phyloP scores from a whole-genome alignment of 2,113 vertebrate genomes.

The Neotragus pygmaeus region DNA sequence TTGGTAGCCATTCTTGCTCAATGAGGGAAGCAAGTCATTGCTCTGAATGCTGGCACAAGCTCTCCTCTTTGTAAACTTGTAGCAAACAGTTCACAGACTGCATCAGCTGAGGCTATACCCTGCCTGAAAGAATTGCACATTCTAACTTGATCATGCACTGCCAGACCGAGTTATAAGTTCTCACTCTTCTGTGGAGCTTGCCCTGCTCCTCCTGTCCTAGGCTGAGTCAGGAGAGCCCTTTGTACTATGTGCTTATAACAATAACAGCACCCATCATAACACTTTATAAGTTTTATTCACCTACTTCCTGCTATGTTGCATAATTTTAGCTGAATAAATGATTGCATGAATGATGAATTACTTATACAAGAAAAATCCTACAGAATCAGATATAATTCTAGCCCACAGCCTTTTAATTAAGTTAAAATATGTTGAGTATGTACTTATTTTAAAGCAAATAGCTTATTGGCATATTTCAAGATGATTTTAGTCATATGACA shows the following conservation, averaged over 20 bases:
- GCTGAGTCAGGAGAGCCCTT: not conserved
- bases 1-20: not conserved
- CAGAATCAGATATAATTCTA: not conserved
- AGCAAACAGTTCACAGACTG: not conserved
- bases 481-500: constrained; percentile 47
- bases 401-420: constrained; percentile 5
- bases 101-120: not conserved
- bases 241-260: not conserved
- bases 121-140: not conserved
- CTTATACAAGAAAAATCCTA: not conserved
- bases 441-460: constrained; percentile 37
- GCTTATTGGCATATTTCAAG: constrained; percentile 12
- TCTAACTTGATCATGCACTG: not conserved
- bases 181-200: not conserved
- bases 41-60: not conserved
- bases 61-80: not conserved
- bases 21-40: not conserved
- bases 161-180: not conserved
- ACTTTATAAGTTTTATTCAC: not conserved
- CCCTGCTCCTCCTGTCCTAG: not conserved
- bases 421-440: constrained; percentile 27
- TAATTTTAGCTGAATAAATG: not conserved
- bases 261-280: not conserved
- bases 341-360: not conserved
- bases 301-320: not conserved